Evolutionary conservation across 2,888 invertebrate genomes (phyloP), one percentile per base, ranked within the genome.

Genomic region (Drosophila demipolita): DNA sequence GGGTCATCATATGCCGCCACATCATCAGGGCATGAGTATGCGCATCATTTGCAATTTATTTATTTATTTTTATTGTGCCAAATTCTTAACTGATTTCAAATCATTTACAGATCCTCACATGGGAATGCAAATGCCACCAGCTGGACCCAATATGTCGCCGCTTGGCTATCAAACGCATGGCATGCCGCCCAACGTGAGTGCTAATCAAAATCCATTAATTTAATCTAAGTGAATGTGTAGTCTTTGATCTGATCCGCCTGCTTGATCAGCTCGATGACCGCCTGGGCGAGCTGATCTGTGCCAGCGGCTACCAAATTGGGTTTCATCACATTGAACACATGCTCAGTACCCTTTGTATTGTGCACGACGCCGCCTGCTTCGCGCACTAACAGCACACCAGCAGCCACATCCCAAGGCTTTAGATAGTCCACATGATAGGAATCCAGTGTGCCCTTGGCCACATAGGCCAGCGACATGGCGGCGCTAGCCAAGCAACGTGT

Each of bases 371-470:
- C 97, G 38, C 97, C 97, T 66, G 97, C 97, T 94, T 97, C 97
- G 62, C 93, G 93, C 11, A 96, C 93, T 60, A 97, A 95, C 40
- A 97, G 87, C 35, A 94, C 94, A 11, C 96, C 96, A 8, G 96
- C 97, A 36, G 96, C 95, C 7, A 96, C 95, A 91, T 97, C 97
- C 97, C 97, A 97, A 29, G 95, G 94, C 80, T 96, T 95, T 50
- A 97, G 93, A 38, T 95, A 95, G 87, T 96, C 95, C 84, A 96
- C 95, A 76, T 95, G 95, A 91, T 95, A 96, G 35, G 94, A 94
- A 89, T 96, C 96, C 42, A 95, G 92, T 49, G 93, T 92, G 2
- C 97, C 97, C 74, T 93, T 93, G 3, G 97, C 97, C 1, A 97
- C 94, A 83, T 95, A 95, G 69, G 96, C 95, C 89, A 97, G 93